Base-by-base conservation (phyloP, 2,113 vertebrate genomes). In the Lipotes vexillifer region DNA sequence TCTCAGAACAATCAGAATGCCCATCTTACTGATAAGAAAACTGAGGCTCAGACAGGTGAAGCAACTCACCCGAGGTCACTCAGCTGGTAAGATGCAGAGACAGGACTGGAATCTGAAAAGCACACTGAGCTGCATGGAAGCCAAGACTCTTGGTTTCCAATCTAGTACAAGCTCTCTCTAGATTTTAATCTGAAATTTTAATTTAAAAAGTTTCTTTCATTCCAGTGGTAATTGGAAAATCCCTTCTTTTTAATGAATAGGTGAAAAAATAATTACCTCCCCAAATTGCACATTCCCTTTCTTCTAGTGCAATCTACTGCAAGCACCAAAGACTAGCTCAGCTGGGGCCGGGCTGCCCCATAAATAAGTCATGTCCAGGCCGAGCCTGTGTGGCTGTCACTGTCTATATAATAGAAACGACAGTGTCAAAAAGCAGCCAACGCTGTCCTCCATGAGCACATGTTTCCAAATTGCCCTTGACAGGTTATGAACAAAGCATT, bases 391-490 rank as follows among this genome's bases (percentile, higher is more conserved):
- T 10, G 21, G 75, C 90, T 92, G 96, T 57, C 90, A 65, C 88
- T 77, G 21, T 31, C 66, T 85, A 72, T 57, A 69, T 69, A 77
- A 94, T 5, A 89, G 91, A 94, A 82, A 68, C 72, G 71, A 38
- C 5, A 11, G 46, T 27, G 69, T 52, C 80, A 69, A 75, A 49
- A 77, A 97, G 63, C 77, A 78, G 63, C 65, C 57, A 15, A 1
- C 10, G 13, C 69, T 94, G 91, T 88, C 91, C 97, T 90, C 95
- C 11, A 44, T 41, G 66, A 88, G 69, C 44, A 41, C 44, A 65
- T 46, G 88, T 92, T 96, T 90, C 97, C 82, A 91, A 97, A 97
- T 46, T 93, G 94, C 61, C 93, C 94, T 93, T 97, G 97, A 97
- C 93, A 93, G 59, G 65, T 94, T 44, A 93, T 74, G 85, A 92